These are phyloP conservation scores for Petromus typicus DNA, from an alignment of 2,113 vertebrate species.

Conservation along the genomic window DNA sequence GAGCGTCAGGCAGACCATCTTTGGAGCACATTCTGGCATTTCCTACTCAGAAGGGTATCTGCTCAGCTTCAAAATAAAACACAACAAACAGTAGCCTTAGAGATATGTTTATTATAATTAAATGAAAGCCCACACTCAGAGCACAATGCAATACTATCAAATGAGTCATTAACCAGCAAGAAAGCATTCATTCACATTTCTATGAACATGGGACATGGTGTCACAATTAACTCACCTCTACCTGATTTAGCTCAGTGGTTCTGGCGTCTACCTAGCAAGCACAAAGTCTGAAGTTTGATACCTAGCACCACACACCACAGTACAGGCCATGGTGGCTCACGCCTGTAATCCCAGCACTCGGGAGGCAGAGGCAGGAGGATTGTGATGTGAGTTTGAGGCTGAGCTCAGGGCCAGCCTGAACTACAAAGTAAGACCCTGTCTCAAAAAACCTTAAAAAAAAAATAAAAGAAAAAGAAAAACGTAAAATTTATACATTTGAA, in stretches of 20 bases:
- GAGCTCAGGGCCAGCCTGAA: too few species aligned
- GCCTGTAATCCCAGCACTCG: too few species aligned
- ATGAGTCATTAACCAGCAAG: neutral
- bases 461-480: neutral
- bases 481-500: neutral
- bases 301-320: too few species aligned
- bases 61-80: constrained; percentile 50
- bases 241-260: neutral
- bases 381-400: too few species aligned
- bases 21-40: neutral
- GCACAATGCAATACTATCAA: neutral
- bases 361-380: too few species aligned
- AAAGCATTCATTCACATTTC: neutral
- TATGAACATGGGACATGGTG: neutral
- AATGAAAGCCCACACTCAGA: constrained; percentile 1
- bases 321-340: too few species aligned
- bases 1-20: neutral
- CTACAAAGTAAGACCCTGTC: too few species aligned
- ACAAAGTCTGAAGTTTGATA: too few species aligned
- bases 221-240: neutral
- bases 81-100: neutral
- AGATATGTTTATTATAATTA: neutral
- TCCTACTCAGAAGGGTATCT: neutral
- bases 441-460: neutral
- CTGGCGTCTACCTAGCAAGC: too few species aligned